Conservation (phyloP, 2,888 invertebrate genomes). For the Tuberolachnus salignus region DNA sequence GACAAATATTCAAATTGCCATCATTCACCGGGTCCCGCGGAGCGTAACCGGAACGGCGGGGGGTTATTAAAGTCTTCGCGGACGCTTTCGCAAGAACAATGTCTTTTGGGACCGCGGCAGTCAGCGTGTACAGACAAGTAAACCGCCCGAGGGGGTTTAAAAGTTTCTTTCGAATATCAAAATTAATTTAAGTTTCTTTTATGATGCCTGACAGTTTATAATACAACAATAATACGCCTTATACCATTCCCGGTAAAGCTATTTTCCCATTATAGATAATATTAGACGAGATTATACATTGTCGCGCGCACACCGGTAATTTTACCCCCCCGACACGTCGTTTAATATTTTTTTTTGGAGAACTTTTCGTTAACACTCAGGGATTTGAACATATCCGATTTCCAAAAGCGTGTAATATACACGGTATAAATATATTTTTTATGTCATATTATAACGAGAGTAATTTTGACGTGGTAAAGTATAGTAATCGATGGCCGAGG, state of each 20-base stretch:
- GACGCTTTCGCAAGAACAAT: slow-evolving; percentile 13
- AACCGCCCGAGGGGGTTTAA: slow-evolving; percentile 28
- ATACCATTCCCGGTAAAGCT: not conserved
- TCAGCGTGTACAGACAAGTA: slow-evolving; percentile 13
- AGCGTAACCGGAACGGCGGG: not conserved
- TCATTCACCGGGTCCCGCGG: not conserved
- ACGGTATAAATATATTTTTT: too few relatives aligned
- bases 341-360: too few relatives aligned
- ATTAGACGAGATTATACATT: not conserved
- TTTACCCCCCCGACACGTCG: not conserved
- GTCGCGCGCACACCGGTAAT: not conserved
- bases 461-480: too few relatives aligned
- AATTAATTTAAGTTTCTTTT: slow-evolving; percentile 52
- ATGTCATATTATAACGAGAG: too few relatives aligned
- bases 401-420: too few relatives aligned
- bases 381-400: too few relatives aligned
- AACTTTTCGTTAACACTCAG: too few relatives aligned
- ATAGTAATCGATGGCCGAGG: too few relatives aligned
- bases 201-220: slow-evolving; percentile 10
- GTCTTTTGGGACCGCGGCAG: not conserved
- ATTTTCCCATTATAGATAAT: slow-evolving; percentile 14
- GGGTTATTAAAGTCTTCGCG: slow-evolving; percentile 13
- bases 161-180: slow-evolving; percentile 46
- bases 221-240: not conserved
- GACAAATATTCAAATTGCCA: not conserved